Percentiles rank a stretch among this genome's conserved stretches.
Conservation (phyloP, 2,113 vertebrate genomes). For the Entosphenus tridentatus region DNA sequence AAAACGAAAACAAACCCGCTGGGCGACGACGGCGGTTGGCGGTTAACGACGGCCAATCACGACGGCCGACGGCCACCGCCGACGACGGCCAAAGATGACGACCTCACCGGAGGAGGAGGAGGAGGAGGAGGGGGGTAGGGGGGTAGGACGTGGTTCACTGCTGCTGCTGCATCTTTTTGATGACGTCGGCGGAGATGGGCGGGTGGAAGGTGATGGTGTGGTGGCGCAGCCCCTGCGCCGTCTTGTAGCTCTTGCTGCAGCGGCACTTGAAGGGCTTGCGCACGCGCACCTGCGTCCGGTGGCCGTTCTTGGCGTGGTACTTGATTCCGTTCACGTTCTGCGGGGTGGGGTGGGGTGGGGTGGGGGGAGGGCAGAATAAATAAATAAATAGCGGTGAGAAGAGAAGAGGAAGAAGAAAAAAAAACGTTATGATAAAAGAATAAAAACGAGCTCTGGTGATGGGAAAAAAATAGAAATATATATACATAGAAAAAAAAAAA, state of each 20-base stretch:
- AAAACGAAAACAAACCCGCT: too few species aligned
- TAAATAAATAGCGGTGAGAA: neutral
- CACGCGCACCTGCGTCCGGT: conserved; percentile 82
- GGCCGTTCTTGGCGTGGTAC: conserved; percentile 96
- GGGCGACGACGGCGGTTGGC: too few species aligned
- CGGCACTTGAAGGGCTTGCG: conserved; percentile 94
- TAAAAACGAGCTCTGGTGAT: too few species aligned
- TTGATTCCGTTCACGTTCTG: conserved; percentile 98
- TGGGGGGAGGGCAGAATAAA: neutral
- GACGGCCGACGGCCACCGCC: too few species aligned
- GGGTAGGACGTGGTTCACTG: neutral
- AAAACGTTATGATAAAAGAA: too few species aligned
- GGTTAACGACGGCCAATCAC: too few species aligned
- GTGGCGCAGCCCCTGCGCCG: conserved; percentile 88
- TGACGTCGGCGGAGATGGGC: conserved; percentile 68
- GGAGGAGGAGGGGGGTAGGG: too few species aligned
- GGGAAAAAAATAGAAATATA: too few species aligned
- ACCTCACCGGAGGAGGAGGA: too few species aligned
- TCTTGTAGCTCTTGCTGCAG: conserved; percentile 97
- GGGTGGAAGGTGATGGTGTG: conserved; percentile 97
- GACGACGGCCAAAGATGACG: too few species aligned
- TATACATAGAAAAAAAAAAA: too few species aligned
- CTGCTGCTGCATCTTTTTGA: conserved; percentile 93
- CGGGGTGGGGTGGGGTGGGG: too few species aligned
- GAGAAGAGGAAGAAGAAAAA: neutral